Evolutionary conservation across 1,140 invertebrate species (phyloP), one percentile per base, ranked within the genome.

Genomic region (Lordiphosa mommai): DNA sequence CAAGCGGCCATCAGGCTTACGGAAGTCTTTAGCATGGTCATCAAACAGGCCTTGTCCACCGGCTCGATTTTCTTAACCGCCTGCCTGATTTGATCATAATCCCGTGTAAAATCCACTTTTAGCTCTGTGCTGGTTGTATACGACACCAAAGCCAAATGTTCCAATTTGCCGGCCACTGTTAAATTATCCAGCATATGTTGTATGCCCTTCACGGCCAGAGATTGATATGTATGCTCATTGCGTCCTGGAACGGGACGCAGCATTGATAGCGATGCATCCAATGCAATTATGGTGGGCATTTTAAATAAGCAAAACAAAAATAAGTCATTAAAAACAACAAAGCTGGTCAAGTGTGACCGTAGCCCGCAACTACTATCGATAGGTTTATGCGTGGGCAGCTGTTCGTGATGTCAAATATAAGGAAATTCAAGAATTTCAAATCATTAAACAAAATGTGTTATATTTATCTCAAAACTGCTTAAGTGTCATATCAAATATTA

Each of bases 101-200:
- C 88, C 0, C 88, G 50, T 0, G 88, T 89, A 38, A 89, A 89
- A 20, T 89, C 88, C 32, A 89, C 86, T 36, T 84, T 71, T 2
- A 88, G 80, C 86, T 97, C 95, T 88, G 93, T 95, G 0, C 92
- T 76, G 7, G 95, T 95, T 2, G 95, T 96, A 88, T 95, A 98
- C 0, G 93, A 91, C 1, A 98, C 95, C 89, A 98, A 88, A n/a
- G 96, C 92, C 6, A 96, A 94, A 90, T 97, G 97, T 90, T 99
- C 97, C 43, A 98, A 86, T 90, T 96, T 97, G 7, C 93, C 94
- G 86, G 96, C 93, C 1, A 91, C 79, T 69, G 93, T 91, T 47
- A 98, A 90, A 88, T 96, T 94, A 90, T 98, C 95, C 27, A 98
- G 89, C 57, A 98, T 91, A 34, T 93, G 91, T 87, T 95, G 95